Conservation (phyloP, 1,140 invertebrate species). For the Plutomurus gul region DNA sequence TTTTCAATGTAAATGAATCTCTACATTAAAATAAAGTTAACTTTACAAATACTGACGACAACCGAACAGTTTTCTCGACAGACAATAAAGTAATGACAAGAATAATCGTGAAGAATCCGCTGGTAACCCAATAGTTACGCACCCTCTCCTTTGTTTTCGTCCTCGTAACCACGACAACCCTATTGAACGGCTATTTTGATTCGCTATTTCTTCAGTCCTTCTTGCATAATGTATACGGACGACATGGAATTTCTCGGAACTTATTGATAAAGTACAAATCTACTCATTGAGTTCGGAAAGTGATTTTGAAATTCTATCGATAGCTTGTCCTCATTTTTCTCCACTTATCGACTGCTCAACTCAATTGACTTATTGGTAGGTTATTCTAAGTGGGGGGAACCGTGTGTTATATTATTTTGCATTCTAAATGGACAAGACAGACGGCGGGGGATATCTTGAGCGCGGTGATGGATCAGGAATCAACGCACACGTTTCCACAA, state of each 20-base stretch:
- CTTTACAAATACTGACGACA: background rate
- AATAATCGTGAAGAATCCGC: background rate
- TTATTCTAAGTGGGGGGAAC: no score
- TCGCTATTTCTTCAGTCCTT: background rate
- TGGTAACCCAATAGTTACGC: background rate
- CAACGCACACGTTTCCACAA: background rate
- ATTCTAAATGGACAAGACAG: background rate
- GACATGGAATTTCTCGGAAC: background rate
- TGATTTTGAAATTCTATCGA: background rate
- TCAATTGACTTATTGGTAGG: no score
- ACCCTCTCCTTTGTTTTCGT: background rate
- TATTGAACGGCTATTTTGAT: background rate
- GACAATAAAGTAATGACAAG: slow-evolving; percentile 3
- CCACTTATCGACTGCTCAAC: no score
- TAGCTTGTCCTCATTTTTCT: background rate
- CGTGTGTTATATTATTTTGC: background rate
- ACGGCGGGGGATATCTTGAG: background rate
- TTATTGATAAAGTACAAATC: slow-evolving; percentile 9
- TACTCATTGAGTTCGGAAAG: slow-evolving; percentile 6
- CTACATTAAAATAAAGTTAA: background rate
- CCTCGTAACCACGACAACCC: background rate
- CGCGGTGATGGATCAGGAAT: background rate
- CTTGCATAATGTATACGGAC: background rate
- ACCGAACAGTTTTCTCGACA: background rate
- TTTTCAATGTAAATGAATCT: no score